These are phyloP conservation scores for Euwallacea fornicatus DNA, from an alignment of 1,140 invertebrate genomes.

Conservation along the genomic window DNA sequence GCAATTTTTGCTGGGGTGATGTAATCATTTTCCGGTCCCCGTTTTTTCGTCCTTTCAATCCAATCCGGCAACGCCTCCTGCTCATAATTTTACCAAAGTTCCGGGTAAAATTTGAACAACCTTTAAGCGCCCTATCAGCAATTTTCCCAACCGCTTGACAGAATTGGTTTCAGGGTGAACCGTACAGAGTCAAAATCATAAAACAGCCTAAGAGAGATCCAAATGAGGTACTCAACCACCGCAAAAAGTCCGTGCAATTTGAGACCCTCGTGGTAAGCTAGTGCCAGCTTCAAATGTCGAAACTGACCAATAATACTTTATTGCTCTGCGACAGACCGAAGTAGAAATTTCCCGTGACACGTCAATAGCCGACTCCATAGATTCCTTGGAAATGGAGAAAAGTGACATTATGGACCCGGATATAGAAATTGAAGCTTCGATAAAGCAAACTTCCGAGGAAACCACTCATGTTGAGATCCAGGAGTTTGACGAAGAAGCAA, in stretches of 20 bases:
- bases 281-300: not conserved
- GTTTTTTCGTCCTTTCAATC: too few relatives aligned
- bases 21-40: too few relatives aligned
- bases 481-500: constrained; percentile 16
- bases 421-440: constrained; percentile 20
- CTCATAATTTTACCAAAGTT: too few relatives aligned
- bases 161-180: constrained; percentile 40
- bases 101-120: not conserved
- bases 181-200: constrained; percentile 58
- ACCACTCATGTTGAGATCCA: constrained; percentile 5
- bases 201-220: constrained; percentile 55
- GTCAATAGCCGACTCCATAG: constrained; percentile 15
- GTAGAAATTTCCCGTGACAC: constrained; percentile 17
- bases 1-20: not conserved
- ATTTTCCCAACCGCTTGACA: not conserved
- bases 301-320: constrained; percentile 4
- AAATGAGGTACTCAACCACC: constrained; percentile 23
- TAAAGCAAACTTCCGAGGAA: constrained; percentile 5
- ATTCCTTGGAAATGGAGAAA: constrained; percentile 10
- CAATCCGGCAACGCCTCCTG: too few relatives aligned
- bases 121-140: not conserved
- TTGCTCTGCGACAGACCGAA: constrained; percentile 15
- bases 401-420: not conserved
- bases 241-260: constrained; percentile 37
- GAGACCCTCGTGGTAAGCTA: constrained; percentile 35